phyloP scores from a whole-genome alignment of 2,113 vertebrate species.

The Mesocricetus auratus region DNA sequence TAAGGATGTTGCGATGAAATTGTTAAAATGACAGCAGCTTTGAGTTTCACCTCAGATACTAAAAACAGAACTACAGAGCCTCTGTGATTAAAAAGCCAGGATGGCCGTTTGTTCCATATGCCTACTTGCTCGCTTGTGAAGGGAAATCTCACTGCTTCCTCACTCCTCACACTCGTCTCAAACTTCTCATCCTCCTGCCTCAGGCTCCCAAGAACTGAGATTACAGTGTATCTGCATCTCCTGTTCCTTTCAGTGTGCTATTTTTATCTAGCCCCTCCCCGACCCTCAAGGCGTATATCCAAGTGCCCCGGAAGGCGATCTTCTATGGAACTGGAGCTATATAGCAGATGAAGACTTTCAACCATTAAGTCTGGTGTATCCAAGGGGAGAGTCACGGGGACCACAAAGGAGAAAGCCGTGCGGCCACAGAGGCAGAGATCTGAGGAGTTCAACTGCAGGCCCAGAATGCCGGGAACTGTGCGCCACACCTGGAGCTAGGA shows the following conservation, averaged over 20 bases:
- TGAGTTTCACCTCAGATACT: constrained; percentile 11
- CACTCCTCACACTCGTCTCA: not conserved
- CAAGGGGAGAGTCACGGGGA: not conserved
- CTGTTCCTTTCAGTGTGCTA: not conserved
- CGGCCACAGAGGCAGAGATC: not conserved
- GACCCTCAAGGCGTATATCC: not conserved
- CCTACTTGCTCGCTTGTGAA: not conserved
- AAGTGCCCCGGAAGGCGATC: no score
- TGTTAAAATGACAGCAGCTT: not conserved
- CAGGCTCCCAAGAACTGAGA: not conserved
- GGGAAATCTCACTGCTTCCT: not conserved
- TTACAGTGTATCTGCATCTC: not conserved
- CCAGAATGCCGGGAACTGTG: not conserved
- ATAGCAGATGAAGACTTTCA: not conserved
- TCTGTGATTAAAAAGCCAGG: constrained; percentile 5
- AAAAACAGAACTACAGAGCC: not conserved
- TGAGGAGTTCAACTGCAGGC: not conserved
- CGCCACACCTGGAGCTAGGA: not conserved
- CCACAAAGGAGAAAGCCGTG: not conserved
- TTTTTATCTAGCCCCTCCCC: not conserved
- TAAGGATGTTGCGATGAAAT: not conserved
- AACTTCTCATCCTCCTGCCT: not conserved
- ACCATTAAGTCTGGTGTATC: not conserved
- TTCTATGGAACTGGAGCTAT: no score
- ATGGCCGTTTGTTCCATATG: not conserved